Percentiles rank a stretch among this genome's conserved stretches.
phyloP scores from a whole-genome alignment of 1,140 invertebrate species.

The Trichonephila clavipes region DNA sequence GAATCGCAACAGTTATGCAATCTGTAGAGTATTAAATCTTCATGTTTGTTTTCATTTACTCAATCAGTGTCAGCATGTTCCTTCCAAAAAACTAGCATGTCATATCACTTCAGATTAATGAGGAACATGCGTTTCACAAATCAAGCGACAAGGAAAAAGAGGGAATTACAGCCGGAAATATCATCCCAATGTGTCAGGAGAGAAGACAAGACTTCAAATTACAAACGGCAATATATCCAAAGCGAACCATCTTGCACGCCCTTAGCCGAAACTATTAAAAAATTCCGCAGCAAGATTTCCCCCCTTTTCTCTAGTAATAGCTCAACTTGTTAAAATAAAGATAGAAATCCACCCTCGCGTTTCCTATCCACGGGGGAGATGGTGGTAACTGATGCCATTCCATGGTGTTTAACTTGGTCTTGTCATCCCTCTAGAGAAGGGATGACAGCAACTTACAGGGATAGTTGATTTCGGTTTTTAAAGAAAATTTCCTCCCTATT shows the following conservation, averaged over 20 bases:
- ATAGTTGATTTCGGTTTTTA: not conserved
- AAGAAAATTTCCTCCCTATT: not conserved
- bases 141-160: slow-evolving; percentile 19
- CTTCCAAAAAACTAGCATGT: not conserved
- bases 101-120: slow-evolving; percentile 56
- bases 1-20: not conserved
- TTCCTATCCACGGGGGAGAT: not conserved
- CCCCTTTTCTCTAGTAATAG: slow-evolving; percentile 4
- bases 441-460: not conserved
- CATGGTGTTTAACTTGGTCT: slow-evolving; percentile 13
- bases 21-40: slow-evolving; percentile 32
- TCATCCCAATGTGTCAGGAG: not conserved
- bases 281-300: not conserved
- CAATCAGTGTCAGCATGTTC: slow-evolving; percentile 47
- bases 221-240: not conserved
- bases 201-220: slow-evolving; percentile 22
- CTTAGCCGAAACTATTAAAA: not conserved
- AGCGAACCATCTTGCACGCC: not conserved
- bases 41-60: slow-evolving; percentile 58
- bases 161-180: slow-evolving; percentile 5
- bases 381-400: slow-evolving; percentile 19
- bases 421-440: not conserved
- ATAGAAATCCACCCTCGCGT: not conserved
- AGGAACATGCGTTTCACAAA: slow-evolving; percentile 72
- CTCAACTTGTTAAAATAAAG: slow-evolving; percentile 55